These are phyloP conservation scores for Sakesphorus luctuosus DNA, from an alignment of 2,113 vertebrate species.

Conservation along the genomic window DNA sequence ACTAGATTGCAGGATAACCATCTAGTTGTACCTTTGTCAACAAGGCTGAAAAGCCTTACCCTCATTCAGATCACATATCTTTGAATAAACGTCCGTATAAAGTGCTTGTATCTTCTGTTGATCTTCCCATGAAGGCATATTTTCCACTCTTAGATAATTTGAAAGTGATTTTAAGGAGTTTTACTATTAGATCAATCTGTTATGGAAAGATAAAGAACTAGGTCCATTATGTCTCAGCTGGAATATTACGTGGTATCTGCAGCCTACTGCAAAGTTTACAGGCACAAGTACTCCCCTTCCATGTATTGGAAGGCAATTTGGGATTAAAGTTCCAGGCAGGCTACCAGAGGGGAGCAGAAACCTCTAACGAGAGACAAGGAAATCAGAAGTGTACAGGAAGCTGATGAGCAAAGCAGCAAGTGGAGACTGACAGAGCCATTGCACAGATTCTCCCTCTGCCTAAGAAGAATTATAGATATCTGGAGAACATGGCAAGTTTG, in stretches of 20 bases:
- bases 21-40: not conserved
- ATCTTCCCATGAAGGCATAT: not conserved
- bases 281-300: not conserved
- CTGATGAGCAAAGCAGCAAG: not conserved
- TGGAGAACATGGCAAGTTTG: not conserved
- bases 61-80: not conserved
- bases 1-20: not conserved
- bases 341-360: not conserved
- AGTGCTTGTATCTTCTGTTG: not conserved
- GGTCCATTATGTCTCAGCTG: not conserved
- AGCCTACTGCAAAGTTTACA: not conserved
- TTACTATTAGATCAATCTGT: not conserved
- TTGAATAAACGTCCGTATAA: not conserved
- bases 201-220: not conserved
- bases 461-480: not conserved
- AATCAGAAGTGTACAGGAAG: not conserved
- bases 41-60: not conserved
- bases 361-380: not conserved
- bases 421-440: not conserved
- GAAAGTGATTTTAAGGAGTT: not conserved
- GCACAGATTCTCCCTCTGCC: not conserved
- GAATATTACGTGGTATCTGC: not conserved
- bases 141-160: not conserved
- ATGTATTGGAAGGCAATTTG: not conserved
- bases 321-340: not conserved